Evolutionary conservation across 1,140 invertebrate genomes (phyloP), one percentile per base, ranked within the genome.

Genomic region (Oscheius sp.): DNA sequence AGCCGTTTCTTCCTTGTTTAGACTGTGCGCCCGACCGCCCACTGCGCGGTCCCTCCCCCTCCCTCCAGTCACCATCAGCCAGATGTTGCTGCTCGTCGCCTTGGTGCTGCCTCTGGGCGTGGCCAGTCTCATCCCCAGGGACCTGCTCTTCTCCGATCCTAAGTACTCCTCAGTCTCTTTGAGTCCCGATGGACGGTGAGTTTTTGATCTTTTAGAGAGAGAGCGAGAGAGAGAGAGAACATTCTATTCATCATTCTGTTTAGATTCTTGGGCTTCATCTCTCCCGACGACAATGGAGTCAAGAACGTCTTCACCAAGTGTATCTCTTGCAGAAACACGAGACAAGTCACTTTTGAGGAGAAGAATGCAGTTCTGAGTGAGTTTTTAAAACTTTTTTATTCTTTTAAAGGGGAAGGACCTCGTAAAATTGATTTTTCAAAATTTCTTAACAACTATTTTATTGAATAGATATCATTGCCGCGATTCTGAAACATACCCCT

Each of bases 241-340:
- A 59, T 29, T 13, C 1, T 13, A 29, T 18, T 31, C 28, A 38
- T 29, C 23, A 1, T 18, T 18, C 3, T 23, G 10, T 68, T n/a
- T 29, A 68, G 66, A 64, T 68, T 65, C n/a, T 64, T 36, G 3
- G 72, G 49, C 13, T 77, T 66, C 68, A 29, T 77, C 26, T 74
- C 74, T n/a, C 76, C 76, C 13, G 75, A 77, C 36, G 74, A 77
- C 23, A 71, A 77, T 46, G 74, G 74, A 0, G 45, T 77, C 55
- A 10, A 63, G 31, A 77, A 77, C 38, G 74, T 77, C 10, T 77
- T 65, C 75, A 77, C 62, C 3, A 28, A 62, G n/a, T 77, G 73
- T 35, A 59, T 78, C 10, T 52, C 73, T 28, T 77, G 76, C 38
- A 38, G 58, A 2, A 68, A 73, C 59, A 78, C 67, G 1, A 46